Conservation (phyloP, 2,797 vertebrate species). For the Florisuga fusca region DNA sequence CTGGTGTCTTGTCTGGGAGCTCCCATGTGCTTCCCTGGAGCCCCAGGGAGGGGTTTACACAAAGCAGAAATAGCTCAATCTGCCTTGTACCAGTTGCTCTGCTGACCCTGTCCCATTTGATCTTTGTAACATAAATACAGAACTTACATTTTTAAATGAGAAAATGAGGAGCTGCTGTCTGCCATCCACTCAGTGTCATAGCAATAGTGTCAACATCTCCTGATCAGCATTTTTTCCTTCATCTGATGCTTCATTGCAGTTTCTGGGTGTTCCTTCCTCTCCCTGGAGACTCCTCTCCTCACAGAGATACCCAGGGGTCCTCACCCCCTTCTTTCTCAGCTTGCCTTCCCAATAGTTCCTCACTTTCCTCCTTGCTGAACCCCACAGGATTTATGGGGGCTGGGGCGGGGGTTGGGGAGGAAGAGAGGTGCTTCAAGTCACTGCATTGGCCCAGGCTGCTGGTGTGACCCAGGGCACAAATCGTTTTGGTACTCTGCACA, state of each 20-base stretch:
- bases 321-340: not conserved
- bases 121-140: not conserved
- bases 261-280: not conserved
- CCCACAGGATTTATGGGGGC: not conserved
- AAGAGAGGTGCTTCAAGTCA: not conserved
- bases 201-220: rapidly evolving
- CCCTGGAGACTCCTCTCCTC: not conserved
- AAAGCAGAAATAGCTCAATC: not conserved
- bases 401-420: no score
- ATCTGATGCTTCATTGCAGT: not conserved
- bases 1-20: constrained; percentile 41
- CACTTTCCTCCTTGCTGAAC: not conserved
- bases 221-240: not conserved
- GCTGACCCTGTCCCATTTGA: not conserved
- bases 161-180: not conserved
- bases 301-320: not conserved
- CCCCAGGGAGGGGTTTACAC: not conserved
- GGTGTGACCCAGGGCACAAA: not conserved
- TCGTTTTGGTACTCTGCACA: not conserved
- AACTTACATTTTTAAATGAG: not conserved
- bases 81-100: not conserved
- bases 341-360: not conserved
- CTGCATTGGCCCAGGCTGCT: not conserved
- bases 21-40: not conserved
- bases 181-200: not conserved